Conservation (phyloP, 2,888 invertebrate genomes). For the Bhutanitis thaidina region DNA sequence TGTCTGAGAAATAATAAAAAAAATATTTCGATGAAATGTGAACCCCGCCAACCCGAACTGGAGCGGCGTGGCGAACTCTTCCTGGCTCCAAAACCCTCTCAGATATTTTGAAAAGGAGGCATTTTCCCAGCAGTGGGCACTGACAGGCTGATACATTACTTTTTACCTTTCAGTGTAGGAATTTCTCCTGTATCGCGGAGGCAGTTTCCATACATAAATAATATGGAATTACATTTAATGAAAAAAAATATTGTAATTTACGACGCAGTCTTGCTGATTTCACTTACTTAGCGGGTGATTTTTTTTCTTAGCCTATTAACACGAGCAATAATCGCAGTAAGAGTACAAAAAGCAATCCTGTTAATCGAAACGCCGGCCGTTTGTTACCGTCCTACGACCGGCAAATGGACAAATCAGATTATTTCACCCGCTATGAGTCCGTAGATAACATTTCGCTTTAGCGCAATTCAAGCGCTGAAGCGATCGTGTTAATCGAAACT, state of each 20-base stretch:
- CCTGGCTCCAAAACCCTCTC: no score
- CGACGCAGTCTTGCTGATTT: neutral
- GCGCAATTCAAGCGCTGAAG: conserved; percentile 28
- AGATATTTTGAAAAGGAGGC: no score
- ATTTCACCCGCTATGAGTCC: conserved; percentile 76
- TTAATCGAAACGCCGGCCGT: conserved; percentile 67
- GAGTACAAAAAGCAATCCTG: conserved; percentile 69
- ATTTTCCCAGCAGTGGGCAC: no score
- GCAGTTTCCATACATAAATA: no score
- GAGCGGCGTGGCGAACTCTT: no score
- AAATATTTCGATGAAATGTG: no score
- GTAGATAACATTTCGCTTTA: conserved; percentile 57
- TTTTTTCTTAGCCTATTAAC: conserved; percentile 33
- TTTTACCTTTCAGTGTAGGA: no score
- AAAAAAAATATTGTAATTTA: neutral
- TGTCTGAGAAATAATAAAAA: no score
- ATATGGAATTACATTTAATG: no score
- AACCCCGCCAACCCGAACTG: no score
- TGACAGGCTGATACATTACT: no score
- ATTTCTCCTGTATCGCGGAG: no score
- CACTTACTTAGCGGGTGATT: conserved; percentile 14
- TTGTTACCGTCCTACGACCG: conserved; percentile 60
- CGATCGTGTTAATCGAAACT: neutral
- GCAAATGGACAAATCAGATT: conserved; percentile 80
- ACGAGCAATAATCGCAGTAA: conserved; percentile 44